phyloP scores from a whole-genome alignment of 2,888 invertebrate genomes.

The Stenoptilia bipunctidactyla region DNA sequence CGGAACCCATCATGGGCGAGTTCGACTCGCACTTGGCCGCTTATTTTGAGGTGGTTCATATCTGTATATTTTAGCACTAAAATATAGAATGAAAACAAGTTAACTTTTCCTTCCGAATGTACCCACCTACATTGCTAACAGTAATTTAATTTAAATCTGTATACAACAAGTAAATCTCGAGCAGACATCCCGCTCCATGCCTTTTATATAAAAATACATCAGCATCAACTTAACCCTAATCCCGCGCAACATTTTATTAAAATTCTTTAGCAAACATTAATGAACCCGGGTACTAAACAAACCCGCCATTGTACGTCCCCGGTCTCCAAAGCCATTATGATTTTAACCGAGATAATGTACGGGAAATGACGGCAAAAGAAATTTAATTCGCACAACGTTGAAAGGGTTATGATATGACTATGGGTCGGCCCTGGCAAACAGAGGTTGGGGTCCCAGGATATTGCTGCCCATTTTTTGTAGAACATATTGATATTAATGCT shows the following conservation, averaged over 20 bases:
- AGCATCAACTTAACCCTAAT: constrained; percentile 37
- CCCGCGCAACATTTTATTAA: constrained; percentile 65
- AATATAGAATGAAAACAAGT: too few relatives aligned
- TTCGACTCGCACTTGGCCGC: too few relatives aligned
- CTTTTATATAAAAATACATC: background rate
- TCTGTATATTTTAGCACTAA: too few relatives aligned
- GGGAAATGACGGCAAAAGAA: constrained; percentile 72
- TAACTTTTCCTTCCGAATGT: too few relatives aligned
- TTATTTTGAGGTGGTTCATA: too few relatives aligned
- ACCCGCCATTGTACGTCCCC: constrained; percentile 45
- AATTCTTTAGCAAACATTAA: constrained; percentile 65
- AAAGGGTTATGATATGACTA: constrained; percentile 47
- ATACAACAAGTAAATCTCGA: too few relatives aligned
- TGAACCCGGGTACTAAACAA: constrained; percentile 52
- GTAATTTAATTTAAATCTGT: too few relatives aligned
- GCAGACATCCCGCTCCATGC: too few relatives aligned
- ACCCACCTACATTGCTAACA: too few relatives aligned
- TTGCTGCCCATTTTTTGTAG: constrained; percentile 60
- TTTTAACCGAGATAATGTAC: constrained; percentile 68
- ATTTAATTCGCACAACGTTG: constrained; percentile 69
- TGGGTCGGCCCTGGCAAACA: background rate
- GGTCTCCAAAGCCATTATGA: constrained; percentile 53
- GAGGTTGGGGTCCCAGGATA: constrained; percentile 42
- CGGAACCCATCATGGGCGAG: too few relatives aligned
- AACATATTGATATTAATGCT: constrained; percentile 70